Base-by-base conservation (phyloP, 2,888 invertebrate genomes). In the Bimastos eiseni region DNA sequence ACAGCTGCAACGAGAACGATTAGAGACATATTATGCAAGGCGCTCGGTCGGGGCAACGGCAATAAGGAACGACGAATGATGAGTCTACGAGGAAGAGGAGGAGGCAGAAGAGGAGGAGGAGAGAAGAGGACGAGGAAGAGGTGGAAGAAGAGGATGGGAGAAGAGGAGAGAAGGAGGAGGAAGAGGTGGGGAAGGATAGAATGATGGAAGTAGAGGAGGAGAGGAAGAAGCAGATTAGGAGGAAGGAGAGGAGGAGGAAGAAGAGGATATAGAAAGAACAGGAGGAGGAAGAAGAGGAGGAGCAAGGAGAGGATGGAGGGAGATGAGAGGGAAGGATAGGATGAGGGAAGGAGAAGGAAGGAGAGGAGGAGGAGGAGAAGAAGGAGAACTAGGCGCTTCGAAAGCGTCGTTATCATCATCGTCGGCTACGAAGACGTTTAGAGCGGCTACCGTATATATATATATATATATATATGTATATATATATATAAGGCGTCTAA, bases 11-110 rank as follows among this genome's bases (percentile, higher is more conserved):
- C n/a, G 70, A 30, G n/a, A 70, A 70, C 70, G 70, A 70, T 70
- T 70, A 70, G 70, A 70, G 70, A n/a, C 70, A 70, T 70, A 70
- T 70, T 70, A 70, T 70, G 70, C 70, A 70, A 70, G 70, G n/a
- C 70, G 70, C 70, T 70, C 70, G 70, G 70, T n/a, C 70, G 17
- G 70, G 30, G n/a, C 70, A 30, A 6, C 70, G 11, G 70, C 70
- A 70, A 70, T 70, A 70, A 70, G 70, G 70, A 70, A 30, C 70
- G 70, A 70, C 30, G 70, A 70, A 70, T 70, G 70, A 70, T 70
- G 70, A 70, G 70, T 8, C 4, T 30, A 8, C n/a, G n/a, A n/a
- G 30, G n/a, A 19, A 11, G 19, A 19, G 49, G 21, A 21, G 11
- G 21, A 19, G 49, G 49, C 8, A 21, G 70, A 2, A 11, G 70